These are phyloP conservation scores for Lasioglossum calceatum DNA, from an alignment of 2,888 invertebrate species.

Conservation along the genomic window DNA sequence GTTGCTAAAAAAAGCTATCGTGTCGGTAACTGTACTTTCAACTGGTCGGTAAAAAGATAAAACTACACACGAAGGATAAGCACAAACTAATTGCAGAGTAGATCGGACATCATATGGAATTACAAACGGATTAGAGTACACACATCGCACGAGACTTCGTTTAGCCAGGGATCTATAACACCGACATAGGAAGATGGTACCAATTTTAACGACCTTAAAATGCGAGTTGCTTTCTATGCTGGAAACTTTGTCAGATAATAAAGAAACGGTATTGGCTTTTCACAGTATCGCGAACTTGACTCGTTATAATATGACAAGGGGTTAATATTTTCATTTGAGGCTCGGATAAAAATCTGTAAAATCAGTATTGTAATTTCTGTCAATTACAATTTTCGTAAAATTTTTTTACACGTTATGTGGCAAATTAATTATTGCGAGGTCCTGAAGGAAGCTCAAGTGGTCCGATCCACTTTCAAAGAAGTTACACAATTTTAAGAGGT, in stretches of 20 bases:
- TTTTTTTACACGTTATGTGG: neutral
- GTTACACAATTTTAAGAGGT: neutral
- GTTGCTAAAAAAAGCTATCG: neutral
- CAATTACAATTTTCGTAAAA: neutral
- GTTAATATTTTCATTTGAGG: neutral
- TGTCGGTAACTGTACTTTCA: slow-evolving; percentile 38
- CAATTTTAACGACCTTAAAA: neutral
- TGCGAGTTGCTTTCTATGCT: neutral
- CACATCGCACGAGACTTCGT: neutral
- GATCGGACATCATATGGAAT: neutral
- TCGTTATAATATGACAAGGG: too few relatives aligned
- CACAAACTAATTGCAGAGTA: neutral
- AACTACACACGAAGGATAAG: neutral
- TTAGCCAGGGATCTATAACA: neutral
- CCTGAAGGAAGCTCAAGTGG: too few relatives aligned
- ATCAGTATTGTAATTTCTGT: neutral
- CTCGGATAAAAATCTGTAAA: neutral
- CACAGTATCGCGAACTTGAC: too few relatives aligned
- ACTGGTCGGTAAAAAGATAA: slow-evolving; percentile 25
- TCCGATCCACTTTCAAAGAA: neutral
- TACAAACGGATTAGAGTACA: neutral
- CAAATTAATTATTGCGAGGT: neutral
- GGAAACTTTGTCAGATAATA: neutral
- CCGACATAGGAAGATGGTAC: neutral
- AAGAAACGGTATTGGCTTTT: too few relatives aligned